phyloP scores from a whole-genome alignment of 2,888 invertebrate species.

The Entomobrya multifasciata region DNA sequence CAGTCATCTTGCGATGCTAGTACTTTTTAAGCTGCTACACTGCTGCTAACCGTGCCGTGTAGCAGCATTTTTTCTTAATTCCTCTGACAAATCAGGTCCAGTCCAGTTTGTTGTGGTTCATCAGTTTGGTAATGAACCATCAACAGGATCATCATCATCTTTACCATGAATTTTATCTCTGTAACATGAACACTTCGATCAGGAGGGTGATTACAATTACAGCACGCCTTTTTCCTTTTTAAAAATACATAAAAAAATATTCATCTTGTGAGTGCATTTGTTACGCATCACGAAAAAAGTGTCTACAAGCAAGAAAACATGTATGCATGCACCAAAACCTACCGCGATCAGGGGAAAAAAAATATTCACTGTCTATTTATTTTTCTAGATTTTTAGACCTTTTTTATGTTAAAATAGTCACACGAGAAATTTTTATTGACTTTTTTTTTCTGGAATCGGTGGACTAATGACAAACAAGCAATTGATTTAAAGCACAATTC shows the following conservation, averaged over 20 bases:
- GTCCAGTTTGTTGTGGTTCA: constrained; percentile 41
- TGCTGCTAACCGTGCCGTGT: too few species aligned
- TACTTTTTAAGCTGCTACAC: neutral
- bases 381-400: constrained; percentile 41
- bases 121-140: constrained; percentile 55
- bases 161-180: constrained; percentile 1
- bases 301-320: too few species aligned
- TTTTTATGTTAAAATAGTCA: constrained; percentile 22
- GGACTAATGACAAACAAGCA: too few species aligned
- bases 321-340: too few species aligned
- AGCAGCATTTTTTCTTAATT: constrained; percentile 7
- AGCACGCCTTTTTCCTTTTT: constrained; percentile 55
- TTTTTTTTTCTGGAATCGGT: neutral
- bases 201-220: constrained; percentile 7
- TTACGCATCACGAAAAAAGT: constrained; percentile 50
- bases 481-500: too few species aligned
- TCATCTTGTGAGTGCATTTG: constrained; percentile 38
- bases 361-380: constrained; percentile 22
- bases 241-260: constrained; percentile 4
- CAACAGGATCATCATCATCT: neutral
- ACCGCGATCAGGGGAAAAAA: too few species aligned
- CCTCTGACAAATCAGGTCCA: constrained; percentile 60
- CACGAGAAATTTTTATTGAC: constrained; percentile 34
- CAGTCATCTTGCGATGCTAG: constrained; percentile 38
- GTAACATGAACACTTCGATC: neutral